phyloP scores from a whole-genome alignment of 2,888 invertebrate genomes.

The Drosophila kanekoi region DNA sequence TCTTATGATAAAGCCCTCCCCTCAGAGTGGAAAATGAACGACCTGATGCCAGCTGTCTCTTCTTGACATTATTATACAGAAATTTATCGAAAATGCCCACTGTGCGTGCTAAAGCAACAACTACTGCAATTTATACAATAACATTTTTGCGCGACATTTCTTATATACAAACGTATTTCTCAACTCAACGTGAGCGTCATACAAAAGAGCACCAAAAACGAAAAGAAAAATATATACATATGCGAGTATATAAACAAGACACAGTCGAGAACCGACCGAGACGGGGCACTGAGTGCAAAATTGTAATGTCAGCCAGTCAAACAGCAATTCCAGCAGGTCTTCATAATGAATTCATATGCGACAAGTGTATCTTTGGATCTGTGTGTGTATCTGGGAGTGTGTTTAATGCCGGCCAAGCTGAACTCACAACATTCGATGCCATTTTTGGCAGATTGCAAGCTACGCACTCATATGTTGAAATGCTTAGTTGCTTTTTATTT shows the following conservation, averaged over 20 bases:
- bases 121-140: slow-evolving; percentile 44
- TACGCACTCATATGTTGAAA: slow-evolving; percentile 60
- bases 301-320: slow-evolving; percentile 48
- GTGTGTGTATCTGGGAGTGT: not conserved
- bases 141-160: slow-evolving; percentile 51
- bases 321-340: slow-evolving; percentile 49
- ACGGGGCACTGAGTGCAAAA: slow-evolving; percentile 44
- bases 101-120: slow-evolving; percentile 55
- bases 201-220: slow-evolving; percentile 57
- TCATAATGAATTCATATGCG: slow-evolving; percentile 52
- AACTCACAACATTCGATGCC: slow-evolving; percentile 56
- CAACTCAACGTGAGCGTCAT: slow-evolving; percentile 71
- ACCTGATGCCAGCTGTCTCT: slow-evolving; percentile 1
- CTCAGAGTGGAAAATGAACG: too few species aligned
- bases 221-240: slow-evolving; percentile 9
- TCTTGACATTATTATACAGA: not conserved
- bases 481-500: slow-evolving; percentile 13
- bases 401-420: slow-evolving; percentile 35
- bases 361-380: slow-evolving; percentile 19
- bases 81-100: slow-evolving; percentile 46
- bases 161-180: slow-evolving; percentile 53
- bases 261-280: slow-evolving; percentile 35
- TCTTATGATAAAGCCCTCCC: too few species aligned
- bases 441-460: slow-evolving; percentile 71
- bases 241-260: slow-evolving; percentile 31